Conservation (phyloP, 2,888 invertebrate species). For the Aleiodes alternator region DNA sequence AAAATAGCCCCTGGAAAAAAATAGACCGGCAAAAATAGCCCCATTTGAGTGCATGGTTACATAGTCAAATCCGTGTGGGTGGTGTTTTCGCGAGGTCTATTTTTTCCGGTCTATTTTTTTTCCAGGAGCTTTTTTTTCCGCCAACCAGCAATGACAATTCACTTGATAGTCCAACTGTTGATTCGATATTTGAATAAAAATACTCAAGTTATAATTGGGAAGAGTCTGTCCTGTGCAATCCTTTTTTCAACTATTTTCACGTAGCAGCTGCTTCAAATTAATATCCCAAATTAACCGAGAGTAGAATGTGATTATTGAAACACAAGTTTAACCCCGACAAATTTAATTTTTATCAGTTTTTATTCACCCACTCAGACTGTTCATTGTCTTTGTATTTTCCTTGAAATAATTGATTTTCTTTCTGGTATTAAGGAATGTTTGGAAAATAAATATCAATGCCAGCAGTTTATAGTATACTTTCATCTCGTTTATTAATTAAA, state of each 20-base stretch:
- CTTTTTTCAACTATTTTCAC: background rate
- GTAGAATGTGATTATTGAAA: background rate
- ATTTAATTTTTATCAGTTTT: too few relatives aligned
- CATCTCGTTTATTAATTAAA: slow-evolving; percentile 76
- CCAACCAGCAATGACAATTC: background rate
- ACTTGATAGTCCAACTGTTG: background rate
- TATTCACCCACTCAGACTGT: background rate
- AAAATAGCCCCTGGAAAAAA: too few relatives aligned
- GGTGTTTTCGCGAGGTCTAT: too few relatives aligned
- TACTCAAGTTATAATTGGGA: background rate
- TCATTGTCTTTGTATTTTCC: background rate
- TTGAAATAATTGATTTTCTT: background rate
- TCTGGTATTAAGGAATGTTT: slow-evolving; percentile 20
- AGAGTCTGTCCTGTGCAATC: too few relatives aligned
- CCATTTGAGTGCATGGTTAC: too few relatives aligned
- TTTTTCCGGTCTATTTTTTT: too few relatives aligned
- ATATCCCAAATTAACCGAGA: background rate
- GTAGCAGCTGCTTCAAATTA: background rate
- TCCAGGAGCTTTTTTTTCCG: too few relatives aligned
- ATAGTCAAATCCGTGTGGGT: too few relatives aligned
- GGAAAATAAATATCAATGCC: slow-evolving; percentile 58
- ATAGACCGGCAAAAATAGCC: too few relatives aligned
- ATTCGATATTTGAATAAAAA: background rate
- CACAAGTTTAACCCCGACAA: background rate
- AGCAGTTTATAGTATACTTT: slow-evolving; percentile 72